Evolutionary conservation across 2,113 vertebrate genomes (phyloP).

Genomic region (Corythoichthys haematopterus): DNA sequence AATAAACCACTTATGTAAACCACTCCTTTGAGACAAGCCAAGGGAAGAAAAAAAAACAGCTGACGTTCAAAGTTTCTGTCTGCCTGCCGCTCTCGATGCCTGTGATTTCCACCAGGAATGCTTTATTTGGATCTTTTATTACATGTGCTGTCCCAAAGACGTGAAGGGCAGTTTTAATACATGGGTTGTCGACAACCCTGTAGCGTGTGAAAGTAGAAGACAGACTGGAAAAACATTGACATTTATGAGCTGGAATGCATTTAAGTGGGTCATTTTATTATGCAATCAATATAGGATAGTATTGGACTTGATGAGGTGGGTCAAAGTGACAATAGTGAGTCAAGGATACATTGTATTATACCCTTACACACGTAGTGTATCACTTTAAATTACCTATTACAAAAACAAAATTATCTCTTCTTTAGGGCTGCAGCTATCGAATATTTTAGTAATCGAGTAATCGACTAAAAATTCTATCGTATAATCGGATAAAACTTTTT

Average conservation of each 20-base stretch:
- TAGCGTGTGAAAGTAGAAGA: conserved; percentile 57
- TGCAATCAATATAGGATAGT: conserved; percentile 50
- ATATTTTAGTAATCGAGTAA: no score
- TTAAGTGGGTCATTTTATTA: conserved; percentile 57
- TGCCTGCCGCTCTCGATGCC: conserved; percentile 42
- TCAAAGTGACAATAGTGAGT: conserved; percentile 8
- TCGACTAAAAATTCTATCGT: no score
- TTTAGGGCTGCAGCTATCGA: no score
- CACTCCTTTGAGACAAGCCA: conserved; percentile 54
- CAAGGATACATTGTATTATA: conserved; percentile 22
- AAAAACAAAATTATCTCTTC: background rate
- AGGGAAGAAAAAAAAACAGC: conserved; percentile 54
- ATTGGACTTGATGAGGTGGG: conserved; percentile 21
- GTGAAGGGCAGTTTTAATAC: conserved; percentile 73
- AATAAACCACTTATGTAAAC: conserved; percentile 77
- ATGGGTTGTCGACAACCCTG: conserved; percentile 53
- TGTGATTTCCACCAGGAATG: conserved; percentile 73
- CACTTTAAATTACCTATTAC: background rate
- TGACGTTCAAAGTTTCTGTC: conserved; percentile 67
- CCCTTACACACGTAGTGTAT: background rate
- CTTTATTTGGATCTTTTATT: conserved; percentile 72
- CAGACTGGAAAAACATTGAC: conserved; percentile 39
- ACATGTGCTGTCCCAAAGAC: conserved; percentile 64
- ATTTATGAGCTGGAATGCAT: conserved; percentile 55
- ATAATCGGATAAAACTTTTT: no score